Percentiles rank a stretch among this genome's conserved stretches.
These are phyloP conservation scores for Octonoba sinensis DNA, from an alignment of 2,888 invertebrate genomes.

Conservation along the genomic window DNA sequence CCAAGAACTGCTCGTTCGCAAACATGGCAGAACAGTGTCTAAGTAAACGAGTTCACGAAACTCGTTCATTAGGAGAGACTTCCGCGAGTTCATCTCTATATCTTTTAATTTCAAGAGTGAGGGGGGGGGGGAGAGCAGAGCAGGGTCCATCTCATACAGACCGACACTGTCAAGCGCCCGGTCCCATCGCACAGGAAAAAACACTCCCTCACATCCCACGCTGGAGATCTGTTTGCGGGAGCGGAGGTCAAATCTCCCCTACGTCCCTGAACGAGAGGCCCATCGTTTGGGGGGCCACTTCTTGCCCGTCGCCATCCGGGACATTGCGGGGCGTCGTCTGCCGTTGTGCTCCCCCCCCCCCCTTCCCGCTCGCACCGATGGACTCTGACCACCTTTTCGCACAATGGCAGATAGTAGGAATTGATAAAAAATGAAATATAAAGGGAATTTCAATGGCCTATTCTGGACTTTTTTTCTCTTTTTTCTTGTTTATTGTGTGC, in stretches of 20 bases:
- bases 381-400: slow-evolving; percentile 59
- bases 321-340: slow-evolving; percentile 35
- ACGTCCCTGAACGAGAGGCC: slow-evolving; percentile 30
- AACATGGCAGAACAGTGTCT: too few relatives aligned
- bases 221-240: slow-evolving; percentile 25
- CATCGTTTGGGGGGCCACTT: slow-evolving; percentile 18
- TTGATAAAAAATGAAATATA: slow-evolving; percentile 54
- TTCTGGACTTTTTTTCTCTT: slow-evolving; percentile 29
- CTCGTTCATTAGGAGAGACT: too few relatives aligned
- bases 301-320: slow-evolving; percentile 56
- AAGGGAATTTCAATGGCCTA: slow-evolving; percentile 21
- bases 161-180: slow-evolving; percentile 2
- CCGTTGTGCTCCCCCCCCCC: neutral
- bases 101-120: too few relatives aligned
- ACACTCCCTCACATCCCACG: slow-evolving; percentile 30
- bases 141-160: neutral
- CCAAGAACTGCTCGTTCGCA: too few relatives aligned
- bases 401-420: slow-evolving; percentile 57
- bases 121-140: neutral
- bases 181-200: neutral
- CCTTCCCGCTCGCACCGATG: slow-evolving; percentile 19
- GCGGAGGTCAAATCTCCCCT: slow-evolving; percentile 50
- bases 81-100: too few relatives aligned
- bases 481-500: slow-evolving; percentile 35
- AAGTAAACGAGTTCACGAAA: too few relatives aligned